Base-by-base conservation (phyloP, 1,140 invertebrate species). In the Drosophila ananassae region DNA sequence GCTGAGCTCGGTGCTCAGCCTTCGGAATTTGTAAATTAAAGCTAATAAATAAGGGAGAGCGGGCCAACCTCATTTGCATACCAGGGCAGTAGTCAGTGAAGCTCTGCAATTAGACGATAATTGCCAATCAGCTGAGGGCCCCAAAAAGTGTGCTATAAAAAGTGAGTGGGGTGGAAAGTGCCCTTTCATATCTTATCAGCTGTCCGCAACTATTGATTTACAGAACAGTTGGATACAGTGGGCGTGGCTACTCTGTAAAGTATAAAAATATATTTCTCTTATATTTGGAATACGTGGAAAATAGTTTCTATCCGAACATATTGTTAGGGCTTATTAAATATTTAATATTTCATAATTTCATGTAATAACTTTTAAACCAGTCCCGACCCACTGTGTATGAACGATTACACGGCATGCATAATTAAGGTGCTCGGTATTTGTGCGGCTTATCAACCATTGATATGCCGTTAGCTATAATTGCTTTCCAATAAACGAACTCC, bases 21-120 rank as follows among this genome's bases (percentile, higher is more conserved):
- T 82, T 87, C 50, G 75, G 75, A 68, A 50, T 73, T 83, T 83
- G 84, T 64, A 89, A 83, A 83, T 89, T 89, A 89, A 89, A 61
- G 72, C 58, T 61, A 77, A 83, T 89, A 89, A 83, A 89, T 79
- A 77, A 79, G 39, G 22, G 51, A 64, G 24, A 44, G 41, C 17
- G 51, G 10, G 10, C 34, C 34, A 37, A 37, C 10, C 8, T 12
- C 34, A 37, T 37, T 37, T 37, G 34, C 34, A 37, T 17, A 37
- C 34, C 10, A 37, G 34, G 10, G 10, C 9, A n/a, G 10, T 4
- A 12, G 34, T 24, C 63, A 57, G 9, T 46, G 13, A 21, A n/a
- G 4, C 21, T 9, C 21, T 54, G 47, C 75, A 84, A 73, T 63
- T 73, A 46, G 58, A 47, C 10, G 28, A 39, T 71, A 84, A 66